These are phyloP conservation scores for Eretmochelys imbricata DNA, from an alignment of 2,113 vertebrate genomes.

Conservation along the genomic window DNA sequence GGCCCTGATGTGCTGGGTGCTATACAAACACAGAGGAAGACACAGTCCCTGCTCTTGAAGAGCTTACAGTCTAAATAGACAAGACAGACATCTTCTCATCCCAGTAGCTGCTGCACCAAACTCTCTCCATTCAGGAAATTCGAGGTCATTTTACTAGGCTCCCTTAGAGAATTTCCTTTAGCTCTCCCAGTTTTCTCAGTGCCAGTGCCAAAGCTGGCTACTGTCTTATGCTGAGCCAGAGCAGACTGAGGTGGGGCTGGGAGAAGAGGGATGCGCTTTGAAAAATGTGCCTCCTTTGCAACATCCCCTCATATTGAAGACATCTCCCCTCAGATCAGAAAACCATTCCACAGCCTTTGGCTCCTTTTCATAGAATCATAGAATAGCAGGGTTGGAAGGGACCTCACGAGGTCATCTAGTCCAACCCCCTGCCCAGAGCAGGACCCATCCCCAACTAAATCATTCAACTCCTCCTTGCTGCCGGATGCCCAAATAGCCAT, in stretches of 20 bases:
- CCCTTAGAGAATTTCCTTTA: background rate
- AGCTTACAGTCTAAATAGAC: conserved; percentile 47
- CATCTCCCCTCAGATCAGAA: no score
- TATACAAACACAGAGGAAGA: conserved; percentile 17
- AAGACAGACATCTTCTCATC: background rate
- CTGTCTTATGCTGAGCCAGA: background rate
- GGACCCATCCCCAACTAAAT: no score
- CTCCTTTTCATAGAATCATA: no score
- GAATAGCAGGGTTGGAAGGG: no score
- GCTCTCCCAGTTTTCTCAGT: background rate
- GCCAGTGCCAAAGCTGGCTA: background rate
- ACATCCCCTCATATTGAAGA: background rate
- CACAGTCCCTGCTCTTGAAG: conserved; percentile 18
- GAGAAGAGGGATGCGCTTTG: background rate
- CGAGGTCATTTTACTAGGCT: conserved; percentile 40
- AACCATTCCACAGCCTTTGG: no score
- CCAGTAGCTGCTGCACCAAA: background rate
- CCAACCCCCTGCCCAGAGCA: no score
- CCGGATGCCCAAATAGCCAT: background rate
- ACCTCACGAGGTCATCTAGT: no score
- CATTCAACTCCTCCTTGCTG: background rate
- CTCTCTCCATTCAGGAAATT: background rate
- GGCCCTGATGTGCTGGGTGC: background rate
- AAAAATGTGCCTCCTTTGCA: background rate
- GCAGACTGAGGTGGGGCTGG: background rate